Percentiles rank a stretch among this genome's conserved stretches.
These are phyloP conservation scores for Tetragonula carbonaria DNA, from an alignment of 2,888 invertebrate species.

Conservation along the genomic window DNA sequence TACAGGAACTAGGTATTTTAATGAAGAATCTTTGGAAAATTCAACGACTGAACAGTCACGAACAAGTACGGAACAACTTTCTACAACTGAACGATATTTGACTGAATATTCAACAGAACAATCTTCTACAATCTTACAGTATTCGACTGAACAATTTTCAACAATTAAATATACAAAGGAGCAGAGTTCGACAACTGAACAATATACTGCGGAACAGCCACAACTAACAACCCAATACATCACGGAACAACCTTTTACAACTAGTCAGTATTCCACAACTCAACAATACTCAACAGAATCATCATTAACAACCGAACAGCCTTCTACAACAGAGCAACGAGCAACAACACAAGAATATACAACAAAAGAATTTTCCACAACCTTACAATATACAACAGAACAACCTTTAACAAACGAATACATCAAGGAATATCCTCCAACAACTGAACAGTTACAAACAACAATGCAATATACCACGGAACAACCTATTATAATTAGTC, in stretches of 20 bases:
- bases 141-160: constrained; percentile 4
- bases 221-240: not conserved
- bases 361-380: not conserved
- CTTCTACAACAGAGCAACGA: no score
- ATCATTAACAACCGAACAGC: no score
- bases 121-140: not conserved
- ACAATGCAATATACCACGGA: not conserved
- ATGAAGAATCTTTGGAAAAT: constrained; percentile 4
- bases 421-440: constrained; percentile 5
- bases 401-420: constrained; percentile 3
- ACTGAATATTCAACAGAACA: constrained; percentile 9
- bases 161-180: not conserved
- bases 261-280: not conserved
- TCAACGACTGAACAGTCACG: not conserved
- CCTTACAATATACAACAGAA: not conserved
- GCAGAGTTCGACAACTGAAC: not conserved
- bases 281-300: not conserved
- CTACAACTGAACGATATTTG: constrained; percentile 1
- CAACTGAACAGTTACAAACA: constrained; percentile 1
- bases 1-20: not conserved
- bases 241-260: no score
- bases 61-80: not conserved
- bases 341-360: no score
- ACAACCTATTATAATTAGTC: not conserved
- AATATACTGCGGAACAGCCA: not conserved